A percentile compares a stretch with the other conserved stretches of the same genome.
phyloP scores from a whole-genome alignment of 2,888 invertebrate species.

The Lepidochitona cinerea region DNA sequence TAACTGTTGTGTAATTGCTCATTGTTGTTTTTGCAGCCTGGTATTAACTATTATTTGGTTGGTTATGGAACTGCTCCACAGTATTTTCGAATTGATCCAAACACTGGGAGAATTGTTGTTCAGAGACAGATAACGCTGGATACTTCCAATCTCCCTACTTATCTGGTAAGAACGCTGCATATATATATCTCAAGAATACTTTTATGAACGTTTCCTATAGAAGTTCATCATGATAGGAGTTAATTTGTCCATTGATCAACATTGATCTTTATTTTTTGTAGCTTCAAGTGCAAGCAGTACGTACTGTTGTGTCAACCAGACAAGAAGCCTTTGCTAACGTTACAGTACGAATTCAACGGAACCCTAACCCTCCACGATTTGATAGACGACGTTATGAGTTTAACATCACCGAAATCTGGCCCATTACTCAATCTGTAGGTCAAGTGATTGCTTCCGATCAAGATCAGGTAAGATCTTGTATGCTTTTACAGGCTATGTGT shows the following conservation, averaged over 20 bases:
- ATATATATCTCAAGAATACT: no score
- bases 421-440: background rate
- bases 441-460: background rate
- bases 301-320: background rate
- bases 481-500: no score
- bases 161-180: background rate
- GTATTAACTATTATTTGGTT: constrained; percentile 13
- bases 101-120: background rate
- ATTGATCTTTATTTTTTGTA: background rate
- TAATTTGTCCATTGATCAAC: no score
- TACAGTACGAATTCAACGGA: constrained; percentile 21
- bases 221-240: no score
- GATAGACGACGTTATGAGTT: background rate
- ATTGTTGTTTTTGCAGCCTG: background rate
- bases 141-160: background rate
- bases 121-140: background rate
- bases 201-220: no score
- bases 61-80: constrained; percentile 36
- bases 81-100: constrained; percentile 17
- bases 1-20: no score
- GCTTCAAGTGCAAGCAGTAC: background rate
- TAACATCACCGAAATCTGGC: background rate
- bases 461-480: background rate
- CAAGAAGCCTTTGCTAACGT: constrained; percentile 6
- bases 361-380: constrained; percentile 25